Evolutionary conservation across 2,888 invertebrate species (phyloP).

Genomic region (Encarsia formosa): DNA sequence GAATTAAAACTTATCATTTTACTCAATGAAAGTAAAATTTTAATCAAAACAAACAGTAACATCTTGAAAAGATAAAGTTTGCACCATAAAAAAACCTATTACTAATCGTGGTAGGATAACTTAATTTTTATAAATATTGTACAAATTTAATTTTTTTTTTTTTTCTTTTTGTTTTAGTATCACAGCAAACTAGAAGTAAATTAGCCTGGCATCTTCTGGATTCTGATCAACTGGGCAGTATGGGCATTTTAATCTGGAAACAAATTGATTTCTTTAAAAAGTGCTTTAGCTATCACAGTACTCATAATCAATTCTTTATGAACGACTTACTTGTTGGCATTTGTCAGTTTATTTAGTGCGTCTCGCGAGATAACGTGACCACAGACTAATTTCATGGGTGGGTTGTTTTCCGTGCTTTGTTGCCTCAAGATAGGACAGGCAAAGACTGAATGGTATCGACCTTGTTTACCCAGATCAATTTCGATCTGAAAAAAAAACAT

Average conservation of each 20-base stretch:
- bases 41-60: neutral
- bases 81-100: constrained; percentile 25
- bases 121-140: constrained; percentile 22
- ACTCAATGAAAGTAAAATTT: neutral
- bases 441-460: constrained; percentile 95
- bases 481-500: constrained; percentile 69
- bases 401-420: constrained; percentile 92
- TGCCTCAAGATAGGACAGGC: constrained; percentile 97
- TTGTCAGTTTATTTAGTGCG: constrained; percentile 91
- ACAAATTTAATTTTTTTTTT: constrained; percentile 21
- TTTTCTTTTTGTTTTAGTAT: constrained; percentile 41
- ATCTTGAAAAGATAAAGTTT: neutral
- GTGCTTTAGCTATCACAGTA: constrained; percentile 40
- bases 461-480: constrained; percentile 86
- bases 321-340: constrained; percentile 78
- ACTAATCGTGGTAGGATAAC: constrained; percentile 22
- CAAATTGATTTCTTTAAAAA: constrained; percentile 42
- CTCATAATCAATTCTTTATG: constrained; percentile 30
- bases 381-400: constrained; percentile 94
- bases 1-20: neutral
- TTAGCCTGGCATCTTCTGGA: constrained; percentile 85
- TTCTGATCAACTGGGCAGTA: constrained; percentile 98
- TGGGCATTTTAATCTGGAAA: constrained; percentile 91
- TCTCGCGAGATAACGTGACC: constrained; percentile 98
- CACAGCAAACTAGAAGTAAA: constrained; percentile 72